phyloP scores from a whole-genome alignment of 2,888 invertebrate species.

The Zygogramma bicolorata region DNA sequence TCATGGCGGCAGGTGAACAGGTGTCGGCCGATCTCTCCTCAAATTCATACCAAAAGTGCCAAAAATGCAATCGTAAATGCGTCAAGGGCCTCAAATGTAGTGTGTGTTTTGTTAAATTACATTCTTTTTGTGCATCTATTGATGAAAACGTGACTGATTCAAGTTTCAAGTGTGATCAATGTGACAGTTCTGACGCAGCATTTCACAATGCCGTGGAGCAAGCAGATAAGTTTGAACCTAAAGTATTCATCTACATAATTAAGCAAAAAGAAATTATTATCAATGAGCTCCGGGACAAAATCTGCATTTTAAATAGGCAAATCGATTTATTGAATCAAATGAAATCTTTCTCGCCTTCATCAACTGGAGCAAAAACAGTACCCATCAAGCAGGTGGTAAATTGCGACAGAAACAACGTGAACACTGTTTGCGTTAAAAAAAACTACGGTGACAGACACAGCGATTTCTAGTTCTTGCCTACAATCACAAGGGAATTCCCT shows the following conservation, averaged over 20 bases:
- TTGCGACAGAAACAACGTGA: not conserved
- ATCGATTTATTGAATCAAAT: constrained; percentile 7
- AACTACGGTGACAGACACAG: not conserved
- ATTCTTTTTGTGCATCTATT: not conserved
- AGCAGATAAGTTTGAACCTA: not conserved
- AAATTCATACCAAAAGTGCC: too few relatives aligned
- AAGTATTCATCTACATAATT: not conserved
- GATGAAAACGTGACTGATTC: not conserved
- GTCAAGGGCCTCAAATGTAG: constrained; percentile 5
- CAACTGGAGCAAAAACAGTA: not conserved
- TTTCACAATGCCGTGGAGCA: not conserved
- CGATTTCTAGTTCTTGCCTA: not conserved
- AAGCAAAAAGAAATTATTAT: not conserved
- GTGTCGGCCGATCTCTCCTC: too few relatives aligned
- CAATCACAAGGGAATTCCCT: not conserved
- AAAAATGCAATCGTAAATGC: too few relatives aligned
- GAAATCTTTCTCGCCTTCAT: not conserved
- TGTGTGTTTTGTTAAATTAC: not conserved
- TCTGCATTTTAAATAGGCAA: not conserved
- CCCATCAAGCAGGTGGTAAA: constrained; percentile 1
- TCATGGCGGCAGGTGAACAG: too few relatives aligned
- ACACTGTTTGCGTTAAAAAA: not conserved
- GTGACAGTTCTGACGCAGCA: constrained; percentile 1
- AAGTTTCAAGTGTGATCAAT: not conserved
- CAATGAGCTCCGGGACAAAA: constrained; percentile 1